These are phyloP conservation scores for Lepisosteus osseus DNA, from an alignment of 2,113 vertebrate species.

Conservation along the genomic window DNA sequence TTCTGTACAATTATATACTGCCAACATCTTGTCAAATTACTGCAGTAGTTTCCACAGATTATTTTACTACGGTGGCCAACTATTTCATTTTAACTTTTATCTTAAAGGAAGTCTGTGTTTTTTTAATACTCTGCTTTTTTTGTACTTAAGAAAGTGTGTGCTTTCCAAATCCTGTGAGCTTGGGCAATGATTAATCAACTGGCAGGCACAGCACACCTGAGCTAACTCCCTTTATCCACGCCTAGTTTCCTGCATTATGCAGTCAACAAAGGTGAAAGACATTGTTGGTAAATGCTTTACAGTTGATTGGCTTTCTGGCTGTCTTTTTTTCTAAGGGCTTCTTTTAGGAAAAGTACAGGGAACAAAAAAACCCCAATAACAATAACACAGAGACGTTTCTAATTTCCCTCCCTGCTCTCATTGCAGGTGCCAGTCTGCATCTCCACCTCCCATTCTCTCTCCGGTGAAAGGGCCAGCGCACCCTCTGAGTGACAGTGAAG, in stretches of 20 bases:
- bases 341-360: not conserved
- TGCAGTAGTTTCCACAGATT: slow-evolving; percentile 53
- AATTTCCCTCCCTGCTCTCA: slow-evolving; percentile 36
- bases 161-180: slow-evolving; percentile 2
- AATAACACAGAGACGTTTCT: slow-evolving; percentile 6
- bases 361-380: slow-evolving; percentile 5
- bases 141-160: slow-evolving; percentile 19
- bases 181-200: slow-evolving; percentile 10
- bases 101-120: slow-evolving; percentile 37
- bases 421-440: slow-evolving; percentile 87
- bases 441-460: slow-evolving; percentile 76
- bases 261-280: slow-evolving; percentile 18
- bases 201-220: slow-evolving; percentile 24
- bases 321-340: slow-evolving; percentile 2
- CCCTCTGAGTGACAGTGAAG: slow-evolving; percentile 77
- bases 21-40: slow-evolving; percentile 46
- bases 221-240: slow-evolving; percentile 32
- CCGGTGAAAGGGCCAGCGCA: slow-evolving; percentile 68
- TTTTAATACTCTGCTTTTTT: slow-evolving; percentile 30
- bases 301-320: slow-evolving; percentile 22
- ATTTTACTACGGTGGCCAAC: slow-evolving; percentile 43
- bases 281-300: slow-evolving; percentile 17
- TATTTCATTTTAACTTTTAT: slow-evolving; percentile 46
- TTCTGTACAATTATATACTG: slow-evolving; percentile 32
- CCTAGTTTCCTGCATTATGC: slow-evolving; percentile 34